phyloP scores from a whole-genome alignment of 2,113 vertebrate species.

The Halcyon malimbica region DNA sequence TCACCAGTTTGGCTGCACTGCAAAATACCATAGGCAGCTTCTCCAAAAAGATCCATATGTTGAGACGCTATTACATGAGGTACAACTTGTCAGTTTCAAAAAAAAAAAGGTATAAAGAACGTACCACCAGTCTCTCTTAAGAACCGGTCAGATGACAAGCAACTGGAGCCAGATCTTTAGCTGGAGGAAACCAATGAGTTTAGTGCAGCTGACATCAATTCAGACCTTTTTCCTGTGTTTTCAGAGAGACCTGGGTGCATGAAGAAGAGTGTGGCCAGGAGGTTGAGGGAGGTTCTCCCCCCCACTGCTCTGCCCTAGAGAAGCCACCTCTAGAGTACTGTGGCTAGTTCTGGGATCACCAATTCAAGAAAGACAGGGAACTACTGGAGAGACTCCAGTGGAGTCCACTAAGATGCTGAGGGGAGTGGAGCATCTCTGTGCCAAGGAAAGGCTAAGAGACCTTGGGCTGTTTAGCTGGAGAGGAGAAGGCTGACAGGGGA shows the following conservation, averaged over 20 bases:
- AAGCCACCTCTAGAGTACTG: not conserved
- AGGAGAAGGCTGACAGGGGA: not conserved
- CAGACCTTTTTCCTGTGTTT: fast-evolving
- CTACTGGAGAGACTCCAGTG: not conserved
- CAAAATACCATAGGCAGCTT: constrained; percentile 19
- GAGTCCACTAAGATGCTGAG: not conserved
- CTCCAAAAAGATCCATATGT: constrained; percentile 26
- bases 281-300: not conserved
- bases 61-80: not conserved
- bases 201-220: not conserved
- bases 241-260: not conserved
- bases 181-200: not conserved
- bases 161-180: not conserved
- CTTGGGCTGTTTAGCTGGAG: not conserved
- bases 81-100: not conserved
- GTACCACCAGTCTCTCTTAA: not conserved
- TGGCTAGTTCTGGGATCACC: not conserved
- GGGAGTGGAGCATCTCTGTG: no score
- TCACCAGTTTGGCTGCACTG: not conserved
- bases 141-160: not conserved
- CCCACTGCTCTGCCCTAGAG: not conserved
- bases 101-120: not conserved
- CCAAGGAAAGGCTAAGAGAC: no score
- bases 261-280: not conserved
- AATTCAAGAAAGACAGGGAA: not conserved